phyloP scores from a whole-genome alignment of 2,797 vertebrate species.

The Craterocephalus amniculus region DNA sequence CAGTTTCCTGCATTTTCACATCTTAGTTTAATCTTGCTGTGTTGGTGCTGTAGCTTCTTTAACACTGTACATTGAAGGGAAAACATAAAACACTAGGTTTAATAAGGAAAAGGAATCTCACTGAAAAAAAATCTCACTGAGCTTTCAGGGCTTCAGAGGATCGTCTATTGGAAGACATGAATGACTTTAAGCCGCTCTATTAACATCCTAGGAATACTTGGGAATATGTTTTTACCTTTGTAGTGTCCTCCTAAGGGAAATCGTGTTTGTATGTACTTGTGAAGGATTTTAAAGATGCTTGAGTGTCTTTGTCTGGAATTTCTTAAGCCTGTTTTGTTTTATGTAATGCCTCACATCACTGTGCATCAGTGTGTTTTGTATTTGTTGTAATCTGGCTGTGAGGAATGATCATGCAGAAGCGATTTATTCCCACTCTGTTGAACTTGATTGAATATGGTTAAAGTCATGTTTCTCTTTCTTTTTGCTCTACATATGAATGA shows the following conservation, averaged over 20 bases:
- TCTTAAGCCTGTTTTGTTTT: not conserved
- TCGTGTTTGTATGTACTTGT: not conserved
- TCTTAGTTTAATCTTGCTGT: not conserved
- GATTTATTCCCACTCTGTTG: too few species aligned
- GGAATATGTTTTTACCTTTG: not conserved
- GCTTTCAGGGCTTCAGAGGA: not conserved
- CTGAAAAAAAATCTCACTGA: not conserved
- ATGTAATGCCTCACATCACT: not conserved
- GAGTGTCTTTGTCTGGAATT: not conserved
- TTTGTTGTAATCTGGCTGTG: not conserved
- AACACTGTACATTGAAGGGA: not conserved
- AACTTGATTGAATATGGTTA: too few species aligned
- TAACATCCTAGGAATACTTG: not conserved
- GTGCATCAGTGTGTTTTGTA: not conserved
- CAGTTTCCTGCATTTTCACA: not conserved
- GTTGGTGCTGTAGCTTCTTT: not conserved
- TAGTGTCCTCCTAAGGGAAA: not conserved
- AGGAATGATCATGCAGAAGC: not conserved
- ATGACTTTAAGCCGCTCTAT: not conserved
- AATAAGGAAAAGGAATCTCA: not conserved
- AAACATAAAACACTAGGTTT: not conserved
- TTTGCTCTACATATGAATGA: not conserved
- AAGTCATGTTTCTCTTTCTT: not conserved
- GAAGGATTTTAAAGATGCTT: conserved; percentile 14
- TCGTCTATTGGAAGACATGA: not conserved